Evolutionary conservation across 2,113 vertebrate species (phyloP).

Genomic region (Neotoma lepida): DNA sequence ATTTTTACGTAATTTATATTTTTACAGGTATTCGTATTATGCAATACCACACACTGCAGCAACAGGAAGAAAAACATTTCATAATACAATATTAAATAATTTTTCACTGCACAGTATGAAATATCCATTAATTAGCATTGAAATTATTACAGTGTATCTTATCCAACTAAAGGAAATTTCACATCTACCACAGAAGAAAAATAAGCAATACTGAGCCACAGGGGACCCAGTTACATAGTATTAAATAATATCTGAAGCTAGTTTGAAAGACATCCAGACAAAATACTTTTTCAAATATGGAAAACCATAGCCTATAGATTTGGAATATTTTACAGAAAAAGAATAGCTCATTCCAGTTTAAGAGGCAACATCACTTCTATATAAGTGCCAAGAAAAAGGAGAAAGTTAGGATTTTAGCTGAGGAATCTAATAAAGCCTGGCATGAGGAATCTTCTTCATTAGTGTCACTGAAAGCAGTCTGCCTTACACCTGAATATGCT

Average conservation of each 20-base stretch:
- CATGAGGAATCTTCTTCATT: slow-evolving; percentile 84
- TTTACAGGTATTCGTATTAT: slow-evolving; percentile 90
- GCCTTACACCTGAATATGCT: slow-evolving; percentile 83
- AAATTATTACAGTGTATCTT: slow-evolving; percentile 88
- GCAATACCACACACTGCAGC: slow-evolving; percentile 88
- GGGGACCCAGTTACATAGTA: slow-evolving; percentile 84
- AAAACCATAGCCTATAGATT: slow-evolving; percentile 83
- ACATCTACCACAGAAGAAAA: slow-evolving; percentile 88
- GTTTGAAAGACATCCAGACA: slow-evolving; percentile 86
- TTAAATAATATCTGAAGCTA: slow-evolving; percentile 87
- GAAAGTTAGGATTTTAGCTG: slow-evolving; percentile 84
- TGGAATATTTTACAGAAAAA: slow-evolving; percentile 82
- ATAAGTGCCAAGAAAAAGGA: slow-evolving; percentile 86
- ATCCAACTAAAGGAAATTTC: slow-evolving; percentile 88
- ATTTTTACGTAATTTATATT: slow-evolving; percentile 87
- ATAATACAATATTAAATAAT: slow-evolving; percentile 89
- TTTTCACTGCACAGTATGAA: slow-evolving; percentile 89
- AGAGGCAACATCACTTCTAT: slow-evolving; percentile 85
- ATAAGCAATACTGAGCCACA: slow-evolving; percentile 86
- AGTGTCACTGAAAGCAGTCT: slow-evolving; percentile 81
- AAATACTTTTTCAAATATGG: slow-evolving; percentile 84
- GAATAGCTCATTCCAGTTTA: slow-evolving; percentile 84
- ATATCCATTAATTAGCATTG: slow-evolving; percentile 88
- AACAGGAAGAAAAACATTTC: slow-evolving; percentile 89
- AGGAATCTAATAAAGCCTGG: slow-evolving; percentile 85